Conservation (phyloP, 2,888 invertebrate genomes). For the Coenonympha glycerion region DNA sequence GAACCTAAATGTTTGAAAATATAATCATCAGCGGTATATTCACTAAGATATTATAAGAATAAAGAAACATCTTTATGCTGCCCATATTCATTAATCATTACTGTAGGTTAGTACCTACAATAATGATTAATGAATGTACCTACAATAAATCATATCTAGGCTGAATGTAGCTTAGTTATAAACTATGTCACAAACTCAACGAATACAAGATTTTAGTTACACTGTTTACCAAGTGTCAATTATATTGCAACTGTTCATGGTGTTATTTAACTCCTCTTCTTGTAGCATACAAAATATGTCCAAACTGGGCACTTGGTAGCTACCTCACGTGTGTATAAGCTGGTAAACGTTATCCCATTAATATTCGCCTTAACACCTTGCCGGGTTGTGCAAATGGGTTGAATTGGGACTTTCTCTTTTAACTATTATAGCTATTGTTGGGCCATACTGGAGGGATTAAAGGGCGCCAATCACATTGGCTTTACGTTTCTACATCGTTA, state of each 20-base stretch:
- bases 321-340: slow-evolving; percentile 28
- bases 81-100: no score
- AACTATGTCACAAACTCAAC: no score
- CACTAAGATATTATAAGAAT: no score
- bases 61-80: no score
- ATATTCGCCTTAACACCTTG: slow-evolving; percentile 33
- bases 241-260: slow-evolving; percentile 8
- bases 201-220: slow-evolving; percentile 5
- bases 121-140: no score
- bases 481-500: not conserved
- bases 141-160: no score
- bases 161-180: no score
- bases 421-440: slow-evolving; percentile 13
- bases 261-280: slow-evolving; percentile 15
- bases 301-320: slow-evolving; percentile 10
- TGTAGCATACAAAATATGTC: slow-evolving; percentile 19
- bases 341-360: slow-evolving; percentile 32
- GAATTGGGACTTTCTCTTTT: slow-evolving; percentile 32
- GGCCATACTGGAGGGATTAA: not conserved
- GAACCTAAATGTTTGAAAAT: no score
- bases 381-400: slow-evolving; percentile 29
- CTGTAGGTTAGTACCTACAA: no score
- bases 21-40: no score
- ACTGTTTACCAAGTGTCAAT: slow-evolving; percentile 1
- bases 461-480: not conserved